These are phyloP conservation scores for Podiceps cristatus DNA, from an alignment of 2,113 vertebrate genomes.

Conservation along the genomic window DNA sequence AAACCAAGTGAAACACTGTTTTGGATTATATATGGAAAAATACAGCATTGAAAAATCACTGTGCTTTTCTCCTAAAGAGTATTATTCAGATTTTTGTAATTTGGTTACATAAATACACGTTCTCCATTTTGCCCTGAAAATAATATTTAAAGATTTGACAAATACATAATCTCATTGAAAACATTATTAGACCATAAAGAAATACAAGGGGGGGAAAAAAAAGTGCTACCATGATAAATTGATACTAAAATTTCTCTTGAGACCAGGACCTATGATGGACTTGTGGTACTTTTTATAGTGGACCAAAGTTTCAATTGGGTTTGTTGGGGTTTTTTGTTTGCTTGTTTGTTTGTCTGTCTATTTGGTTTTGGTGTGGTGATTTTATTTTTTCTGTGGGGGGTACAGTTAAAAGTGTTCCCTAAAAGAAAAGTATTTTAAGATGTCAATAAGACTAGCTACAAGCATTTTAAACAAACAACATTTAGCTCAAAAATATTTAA, in stretches of 20 bases:
- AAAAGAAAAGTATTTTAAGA: neutral
- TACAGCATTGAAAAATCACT: neutral
- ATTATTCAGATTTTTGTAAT: neutral
- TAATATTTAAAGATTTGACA: neutral
- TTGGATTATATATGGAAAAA: neutral
- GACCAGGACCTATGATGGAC: neutral
- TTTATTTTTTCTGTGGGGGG: neutral
- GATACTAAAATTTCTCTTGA: neutral
- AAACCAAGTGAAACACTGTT: neutral
- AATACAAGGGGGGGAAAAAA: accelerated
- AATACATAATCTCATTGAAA: neutral
- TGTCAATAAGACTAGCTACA: neutral
- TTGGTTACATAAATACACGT: neutral
- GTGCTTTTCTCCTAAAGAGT: neutral
- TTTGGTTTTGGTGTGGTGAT: neutral
- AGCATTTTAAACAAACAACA: neutral
- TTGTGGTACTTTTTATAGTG: neutral
- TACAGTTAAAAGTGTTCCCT: neutral
- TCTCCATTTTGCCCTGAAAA: neutral
- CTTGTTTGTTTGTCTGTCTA: neutral
- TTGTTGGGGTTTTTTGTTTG: neutral
- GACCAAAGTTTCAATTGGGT: neutral
- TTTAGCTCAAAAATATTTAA: neutral
- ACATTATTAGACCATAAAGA: neutral
- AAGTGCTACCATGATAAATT: neutral